Percentiles rank a stretch among this genome's conserved stretches.
Conservation (phyloP, 2,113 vertebrate genomes). For the Caranx melampygus region DNA sequence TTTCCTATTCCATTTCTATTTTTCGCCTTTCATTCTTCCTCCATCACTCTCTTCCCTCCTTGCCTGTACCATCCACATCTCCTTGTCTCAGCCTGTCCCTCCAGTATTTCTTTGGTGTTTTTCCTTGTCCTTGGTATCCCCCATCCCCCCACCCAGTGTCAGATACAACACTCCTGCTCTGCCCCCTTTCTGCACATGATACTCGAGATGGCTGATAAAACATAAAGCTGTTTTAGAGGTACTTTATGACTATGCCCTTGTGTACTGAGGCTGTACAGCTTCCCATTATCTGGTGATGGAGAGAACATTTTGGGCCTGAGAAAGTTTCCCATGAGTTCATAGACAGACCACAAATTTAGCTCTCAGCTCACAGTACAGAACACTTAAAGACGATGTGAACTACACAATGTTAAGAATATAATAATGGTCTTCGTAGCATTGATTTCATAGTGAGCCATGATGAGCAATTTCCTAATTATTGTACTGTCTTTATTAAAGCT, state of each 20-base stretch:
- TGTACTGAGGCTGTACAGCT: conserved; percentile 72
- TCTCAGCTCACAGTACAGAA: conserved; percentile 20
- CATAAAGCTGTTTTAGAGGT: conserved; percentile 80
- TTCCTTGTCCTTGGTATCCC: conserved; percentile 74
- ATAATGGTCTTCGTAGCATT: conserved; percentile 9
- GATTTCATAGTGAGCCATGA: conserved; percentile 24
- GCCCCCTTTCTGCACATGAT: conserved; percentile 77
- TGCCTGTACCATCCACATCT: conserved; percentile 63
- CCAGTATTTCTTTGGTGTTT: conserved; percentile 77
- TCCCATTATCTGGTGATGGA: conserved; percentile 76
- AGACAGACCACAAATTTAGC: conserved; percentile 61
- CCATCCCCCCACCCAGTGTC: conserved; percentile 64
- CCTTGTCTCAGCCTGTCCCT: conserved; percentile 64
- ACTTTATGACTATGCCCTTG: conserved; percentile 81
- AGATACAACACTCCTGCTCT: conserved; percentile 66
- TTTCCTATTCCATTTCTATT: conserved; percentile 83
- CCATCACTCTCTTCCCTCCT: conserved; percentile 72
- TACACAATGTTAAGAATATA: conserved; percentile 18
- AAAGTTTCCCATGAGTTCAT: conserved; percentile 71
- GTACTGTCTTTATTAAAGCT: conserved; percentile 39
- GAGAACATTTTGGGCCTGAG: conserved; percentile 72
- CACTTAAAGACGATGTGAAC: conserved; percentile 34
- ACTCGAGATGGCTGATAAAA: conserved; percentile 80
- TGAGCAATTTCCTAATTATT: conserved; percentile 46
- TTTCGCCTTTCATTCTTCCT: conserved; percentile 79